Evolutionary conservation across 2,113 vertebrate genomes (phyloP).

Genomic region (Onychostoma macrolepis): DNA sequence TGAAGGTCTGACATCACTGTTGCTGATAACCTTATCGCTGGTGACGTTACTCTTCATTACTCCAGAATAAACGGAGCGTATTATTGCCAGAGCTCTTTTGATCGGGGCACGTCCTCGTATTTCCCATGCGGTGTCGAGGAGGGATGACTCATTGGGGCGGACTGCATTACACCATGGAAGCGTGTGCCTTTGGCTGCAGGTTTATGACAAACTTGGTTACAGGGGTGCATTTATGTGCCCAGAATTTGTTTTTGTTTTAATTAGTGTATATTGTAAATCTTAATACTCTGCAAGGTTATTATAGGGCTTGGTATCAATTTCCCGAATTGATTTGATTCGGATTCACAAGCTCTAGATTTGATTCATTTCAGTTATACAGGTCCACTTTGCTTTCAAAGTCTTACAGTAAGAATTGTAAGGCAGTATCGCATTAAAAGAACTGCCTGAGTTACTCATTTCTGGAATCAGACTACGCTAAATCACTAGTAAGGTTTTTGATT

Average conservation of each 20-base stretch:
- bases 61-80: constrained; percentile 31
- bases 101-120: constrained; percentile 25
- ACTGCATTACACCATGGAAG: constrained; percentile 31
- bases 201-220: not conserved
- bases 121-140: constrained; percentile 21
- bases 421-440: not conserved
- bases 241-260: not conserved
- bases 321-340: not conserved
- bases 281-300: not conserved
- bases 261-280: not conserved
- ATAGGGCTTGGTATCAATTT: not conserved
- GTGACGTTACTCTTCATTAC: constrained; percentile 40
- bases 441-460: too few relatives aligned
- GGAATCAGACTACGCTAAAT: not conserved
- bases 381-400: not conserved
- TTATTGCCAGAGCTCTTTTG: constrained; percentile 39
- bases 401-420: not conserved
- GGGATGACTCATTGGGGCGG: constrained; percentile 44
- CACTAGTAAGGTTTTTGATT: not conserved
- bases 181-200: not conserved
- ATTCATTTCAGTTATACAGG: not conserved
- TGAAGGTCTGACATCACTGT: constrained; percentile 42
- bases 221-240: not conserved
- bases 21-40: constrained; percentile 32
- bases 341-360: not conserved